Evolutionary conservation across 23 tunicate species (phyloP), one percentile per base, ranked within the genome.

Genomic region (Clavelina lepadiformis): DNA sequence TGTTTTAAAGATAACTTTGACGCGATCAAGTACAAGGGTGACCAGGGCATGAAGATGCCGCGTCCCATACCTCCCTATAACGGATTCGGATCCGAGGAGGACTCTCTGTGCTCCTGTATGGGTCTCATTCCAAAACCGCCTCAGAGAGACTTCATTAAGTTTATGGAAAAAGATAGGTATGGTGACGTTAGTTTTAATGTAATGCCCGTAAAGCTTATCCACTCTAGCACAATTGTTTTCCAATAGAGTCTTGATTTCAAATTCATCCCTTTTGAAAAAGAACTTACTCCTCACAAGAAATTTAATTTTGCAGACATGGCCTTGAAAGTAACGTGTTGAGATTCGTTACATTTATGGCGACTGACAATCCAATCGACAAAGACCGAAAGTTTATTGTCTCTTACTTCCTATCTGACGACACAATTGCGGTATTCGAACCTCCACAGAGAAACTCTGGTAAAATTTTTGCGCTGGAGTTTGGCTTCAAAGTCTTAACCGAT

Each of bases 41-140:
- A 81, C 35, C 80, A 67, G 5, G 47, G 46, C 51, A 72, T 67
- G 35, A 50, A 52, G 25, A 63, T 74, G 20, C 96, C 96, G 0
- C 68, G 91, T 5, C 84, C 86, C 1, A 54, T 91, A 54, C 99
- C 99, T 33, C 99, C 99, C 0, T 94, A 94, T 76, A 86, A 86
- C 38, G 99, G 99, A 71, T 94, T 94, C 58, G 99, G 99, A 35
- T 80, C 91, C 0, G 95, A 86, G 38, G 91, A 86, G 55, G 99
- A 94, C 61, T 86, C 99, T 1, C 71, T 94, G 3, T 77, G 91
- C 64, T 80, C 95, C 35, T 86, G 95, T 69, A 73, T 80, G 89
- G 81, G 95, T 0, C 72, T 94, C 38, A 80, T 94, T 35, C 99
- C 99, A 2, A 80, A 94, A 51, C 99, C 99, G 22, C 99, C 99